Conservation (phyloP, 1,140 invertebrate species). For the Helicoverpa zea region DNA sequence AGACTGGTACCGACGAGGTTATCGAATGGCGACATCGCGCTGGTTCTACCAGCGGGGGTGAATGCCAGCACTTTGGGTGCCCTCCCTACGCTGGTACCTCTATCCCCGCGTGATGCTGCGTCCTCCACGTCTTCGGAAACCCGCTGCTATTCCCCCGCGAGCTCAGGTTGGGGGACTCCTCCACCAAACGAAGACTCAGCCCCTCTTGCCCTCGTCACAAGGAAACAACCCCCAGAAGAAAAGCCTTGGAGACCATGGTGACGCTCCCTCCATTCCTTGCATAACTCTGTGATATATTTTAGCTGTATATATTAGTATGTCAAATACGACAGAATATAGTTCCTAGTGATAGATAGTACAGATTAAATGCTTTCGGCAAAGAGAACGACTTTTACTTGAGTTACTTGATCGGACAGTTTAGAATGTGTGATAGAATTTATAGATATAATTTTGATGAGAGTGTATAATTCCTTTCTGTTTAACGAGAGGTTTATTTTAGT, state of each 20-base stretch:
- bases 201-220: constrained; percentile 91
- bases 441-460: constrained; percentile 10
- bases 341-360: constrained; percentile 67
- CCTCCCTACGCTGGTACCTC: constrained; percentile 90
- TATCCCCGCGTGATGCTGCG: constrained; percentile 90
- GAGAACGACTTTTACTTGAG: constrained; percentile 56
- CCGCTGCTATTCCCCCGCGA: constrained; percentile 79
- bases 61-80: constrained; percentile 84
- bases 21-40: constrained; percentile 92
- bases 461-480: constrained; percentile 38
- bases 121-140: constrained; percentile 88
- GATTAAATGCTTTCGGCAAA: constrained; percentile 32
- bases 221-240: constrained; percentile 87
- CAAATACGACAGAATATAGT: constrained; percentile 72
- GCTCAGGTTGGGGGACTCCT: constrained; percentile 78
- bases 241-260: constrained; percentile 92
- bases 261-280: constrained; percentile 68
- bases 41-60: constrained; percentile 90
- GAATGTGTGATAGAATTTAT: constrained; percentile 59
- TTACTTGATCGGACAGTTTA: constrained; percentile 73
- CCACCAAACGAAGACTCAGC: constrained; percentile 83
- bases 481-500: constrained; percentile 50
- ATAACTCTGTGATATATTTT: constrained; percentile 77
- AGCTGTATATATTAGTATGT: constrained; percentile 57
- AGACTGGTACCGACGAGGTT: constrained; percentile 93